A percentile compares a stretch with the other conserved stretches of the same genome.
These are phyloP conservation scores for Biston betularia DNA, from an alignment of 2,888 invertebrate species.

Conservation along the genomic window DNA sequence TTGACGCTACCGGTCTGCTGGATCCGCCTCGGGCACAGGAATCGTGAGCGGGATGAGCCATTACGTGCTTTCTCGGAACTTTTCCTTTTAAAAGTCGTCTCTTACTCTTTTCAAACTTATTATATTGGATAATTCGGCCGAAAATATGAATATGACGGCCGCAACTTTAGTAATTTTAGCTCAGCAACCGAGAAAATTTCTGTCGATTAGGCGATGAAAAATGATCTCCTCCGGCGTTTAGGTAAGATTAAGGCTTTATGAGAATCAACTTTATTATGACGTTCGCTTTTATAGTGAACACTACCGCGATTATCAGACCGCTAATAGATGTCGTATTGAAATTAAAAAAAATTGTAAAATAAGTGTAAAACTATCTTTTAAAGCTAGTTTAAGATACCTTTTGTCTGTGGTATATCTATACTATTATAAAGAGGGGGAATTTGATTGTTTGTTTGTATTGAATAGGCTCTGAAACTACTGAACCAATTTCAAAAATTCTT, in stretches of 20 bases:
- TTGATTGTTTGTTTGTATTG: no score
- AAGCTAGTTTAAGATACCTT: not conserved
- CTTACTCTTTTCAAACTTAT: constrained; percentile 84
- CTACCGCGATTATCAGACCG: constrained; percentile 3
- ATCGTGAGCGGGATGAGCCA: constrained; percentile 85
- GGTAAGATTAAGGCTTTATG: constrained; percentile 42
- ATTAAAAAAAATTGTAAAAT: not conserved
- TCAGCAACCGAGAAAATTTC: constrained; percentile 67
- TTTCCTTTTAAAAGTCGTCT: constrained; percentile 85
- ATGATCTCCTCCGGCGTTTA: constrained; percentile 70
- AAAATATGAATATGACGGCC: constrained; percentile 83
- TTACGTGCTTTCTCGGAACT: constrained; percentile 83
- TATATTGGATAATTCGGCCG: constrained; percentile 82
- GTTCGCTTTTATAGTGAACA: constrained; percentile 28
- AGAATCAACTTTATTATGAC: constrained; percentile 38
- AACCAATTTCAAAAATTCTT: no score
- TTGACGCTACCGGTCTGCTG: constrained; percentile 84
- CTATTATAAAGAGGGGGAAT: no score
- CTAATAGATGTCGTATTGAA: not conserved
- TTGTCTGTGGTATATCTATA: not conserved
- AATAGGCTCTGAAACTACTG: no score
- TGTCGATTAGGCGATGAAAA: constrained; percentile 73
- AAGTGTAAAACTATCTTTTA: no score
- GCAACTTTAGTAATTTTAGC: constrained; percentile 80
- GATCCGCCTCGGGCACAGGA: constrained; percentile 80